These are phyloP conservation scores for Pollachius pollachius DNA, from an alignment of 2,113 vertebrate genomes.

Conservation along the genomic window DNA sequence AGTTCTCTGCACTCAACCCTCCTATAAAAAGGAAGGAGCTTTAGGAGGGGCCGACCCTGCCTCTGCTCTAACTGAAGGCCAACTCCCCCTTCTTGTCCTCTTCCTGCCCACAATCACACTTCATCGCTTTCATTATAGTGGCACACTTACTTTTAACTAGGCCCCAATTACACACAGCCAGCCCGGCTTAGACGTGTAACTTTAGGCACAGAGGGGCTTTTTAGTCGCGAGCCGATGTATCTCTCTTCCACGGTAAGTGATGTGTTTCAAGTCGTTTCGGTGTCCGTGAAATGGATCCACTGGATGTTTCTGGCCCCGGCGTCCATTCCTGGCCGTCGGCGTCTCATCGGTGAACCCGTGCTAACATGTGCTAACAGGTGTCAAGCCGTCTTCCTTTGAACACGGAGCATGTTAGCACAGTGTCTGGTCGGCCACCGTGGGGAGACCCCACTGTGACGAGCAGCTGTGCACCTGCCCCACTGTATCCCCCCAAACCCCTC, in stretches of 20 bases:
- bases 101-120: background rate
- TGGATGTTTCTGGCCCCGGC: conserved; percentile 6
- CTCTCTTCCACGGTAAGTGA: background rate
- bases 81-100: conserved; percentile 27
- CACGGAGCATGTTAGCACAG: conserved; percentile 45
- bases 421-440: conserved; percentile 33
- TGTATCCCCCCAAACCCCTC: conserved; percentile 32
- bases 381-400: conserved; percentile 29
- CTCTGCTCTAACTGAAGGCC: background rate
- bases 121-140: background rate
- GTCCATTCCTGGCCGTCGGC: conserved; percentile 46
- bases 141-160: too few species aligned
- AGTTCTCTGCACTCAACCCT: conserved; percentile 7
- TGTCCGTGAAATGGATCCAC: background rate
- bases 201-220: background rate
- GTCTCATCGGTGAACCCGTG: conserved; percentile 36
- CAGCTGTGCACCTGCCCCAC: conserved; percentile 58
- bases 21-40: conserved; percentile 5
- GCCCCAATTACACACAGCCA: too few species aligned
- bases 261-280: too few species aligned
- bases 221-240: background rate
- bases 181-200: background rate
- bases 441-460: conserved; percentile 56
- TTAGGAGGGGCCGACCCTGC: background rate
- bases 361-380: conserved; percentile 36